phyloP scores from a whole-genome alignment of 2,888 invertebrate species.

The Phytoseiulus persimilis region DNA sequence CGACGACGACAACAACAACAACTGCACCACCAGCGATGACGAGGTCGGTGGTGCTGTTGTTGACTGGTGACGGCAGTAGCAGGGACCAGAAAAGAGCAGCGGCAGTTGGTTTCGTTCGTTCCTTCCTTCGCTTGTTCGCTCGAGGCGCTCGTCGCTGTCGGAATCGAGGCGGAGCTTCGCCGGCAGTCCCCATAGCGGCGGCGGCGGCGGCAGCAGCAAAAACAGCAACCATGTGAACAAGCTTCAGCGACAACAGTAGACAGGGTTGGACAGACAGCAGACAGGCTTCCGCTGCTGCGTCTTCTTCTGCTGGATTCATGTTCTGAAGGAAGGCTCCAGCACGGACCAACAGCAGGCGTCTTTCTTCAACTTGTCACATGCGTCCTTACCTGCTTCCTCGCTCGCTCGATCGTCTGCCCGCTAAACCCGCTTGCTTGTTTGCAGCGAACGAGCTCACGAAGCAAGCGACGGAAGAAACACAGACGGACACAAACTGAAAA shows the following conservation, averaged over 20 bases:
- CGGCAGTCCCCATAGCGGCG: background rate
- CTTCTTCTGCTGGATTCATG: background rate
- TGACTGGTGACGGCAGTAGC: background rate
- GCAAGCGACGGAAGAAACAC: background rate
- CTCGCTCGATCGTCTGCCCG: background rate
- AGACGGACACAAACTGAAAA: background rate
- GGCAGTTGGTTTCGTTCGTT: background rate
- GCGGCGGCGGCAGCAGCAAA: background rate
- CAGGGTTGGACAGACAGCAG: background rate
- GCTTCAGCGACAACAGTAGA: background rate
- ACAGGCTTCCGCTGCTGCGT: background rate
- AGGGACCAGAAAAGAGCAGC: background rate
- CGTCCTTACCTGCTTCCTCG: background rate
- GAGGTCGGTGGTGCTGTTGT: background rate
- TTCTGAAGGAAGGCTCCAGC: background rate
- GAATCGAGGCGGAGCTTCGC: background rate
- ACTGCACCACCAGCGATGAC: background rate
- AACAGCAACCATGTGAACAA: slow-evolving; percentile 5
- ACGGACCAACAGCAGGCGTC: background rate
- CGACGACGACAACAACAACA: too few relatives aligned
- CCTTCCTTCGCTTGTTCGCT: background rate
- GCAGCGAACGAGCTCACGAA: background rate
- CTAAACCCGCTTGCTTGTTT: background rate
- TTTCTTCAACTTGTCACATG: background rate
- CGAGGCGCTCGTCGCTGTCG: background rate